Percentiles rank a stretch among this genome's conserved stretches.
Evolutionary conservation across 2,113 vertebrate genomes (phyloP).

Genomic region (Myotis yumanensis): DNA sequence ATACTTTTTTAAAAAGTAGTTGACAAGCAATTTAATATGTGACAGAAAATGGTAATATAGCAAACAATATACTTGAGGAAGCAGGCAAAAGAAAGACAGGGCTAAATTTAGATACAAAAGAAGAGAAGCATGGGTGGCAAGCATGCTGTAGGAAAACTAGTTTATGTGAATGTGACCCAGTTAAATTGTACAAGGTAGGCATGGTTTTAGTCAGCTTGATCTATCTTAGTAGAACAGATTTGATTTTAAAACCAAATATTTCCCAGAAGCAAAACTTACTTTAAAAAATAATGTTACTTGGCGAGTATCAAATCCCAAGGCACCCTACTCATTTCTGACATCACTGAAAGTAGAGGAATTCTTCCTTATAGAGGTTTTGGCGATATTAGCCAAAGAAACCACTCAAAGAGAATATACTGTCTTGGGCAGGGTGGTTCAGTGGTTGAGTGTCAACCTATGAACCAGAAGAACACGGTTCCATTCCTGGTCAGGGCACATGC

Average conservation of each 20-base stretch:
- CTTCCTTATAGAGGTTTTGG: no score
- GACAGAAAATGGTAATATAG: background rate
- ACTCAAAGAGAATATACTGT: no score
- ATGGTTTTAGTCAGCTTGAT: background rate
- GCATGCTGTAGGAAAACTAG: background rate
- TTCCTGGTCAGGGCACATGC: no score
- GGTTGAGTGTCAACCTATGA: no score
- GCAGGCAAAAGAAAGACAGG: background rate
- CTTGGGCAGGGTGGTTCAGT: no score
- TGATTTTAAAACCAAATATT: background rate
- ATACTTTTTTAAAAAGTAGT: background rate
- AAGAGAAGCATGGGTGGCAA: background rate
- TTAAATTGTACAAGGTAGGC: background rate
- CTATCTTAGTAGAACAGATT: background rate
- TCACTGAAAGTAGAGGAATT: no score
- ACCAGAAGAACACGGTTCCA: no score
- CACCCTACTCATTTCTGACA: no score
- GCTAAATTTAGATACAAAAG: background rate
- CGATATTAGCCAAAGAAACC: no score
- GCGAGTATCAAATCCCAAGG: no score
- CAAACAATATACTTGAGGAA: background rate
- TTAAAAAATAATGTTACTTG: no score
- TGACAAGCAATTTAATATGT: background rate
- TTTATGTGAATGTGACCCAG: background rate
- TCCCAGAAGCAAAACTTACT: background rate